A percentile compares a stretch with the other conserved stretches of the same genome.
phyloP scores from a whole-genome alignment of 2,113 vertebrate genomes.

The Brachionichthys hirsutus region DNA sequence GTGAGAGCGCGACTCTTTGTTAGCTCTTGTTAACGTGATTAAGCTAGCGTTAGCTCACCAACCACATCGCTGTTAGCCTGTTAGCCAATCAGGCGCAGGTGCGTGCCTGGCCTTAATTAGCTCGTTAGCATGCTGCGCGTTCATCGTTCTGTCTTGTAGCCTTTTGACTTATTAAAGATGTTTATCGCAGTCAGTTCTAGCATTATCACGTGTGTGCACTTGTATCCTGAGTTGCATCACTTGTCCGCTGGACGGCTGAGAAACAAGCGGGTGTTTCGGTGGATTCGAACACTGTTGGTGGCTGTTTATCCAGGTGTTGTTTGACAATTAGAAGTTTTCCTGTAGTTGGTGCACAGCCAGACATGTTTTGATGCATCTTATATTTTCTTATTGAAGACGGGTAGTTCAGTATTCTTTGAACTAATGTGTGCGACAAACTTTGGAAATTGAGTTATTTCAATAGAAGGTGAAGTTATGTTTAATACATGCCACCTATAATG shows the following conservation, averaged over 20 bases:
- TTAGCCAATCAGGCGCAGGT: slow-evolving; percentile 48
- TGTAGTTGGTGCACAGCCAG: background rate
- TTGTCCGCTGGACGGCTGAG: no score
- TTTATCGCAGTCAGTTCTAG: background rate
- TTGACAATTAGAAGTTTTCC: accelerated
- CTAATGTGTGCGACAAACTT: no score
- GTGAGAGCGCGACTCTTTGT: slow-evolving; percentile 57
- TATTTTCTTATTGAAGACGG: no score
- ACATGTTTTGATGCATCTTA: no score
- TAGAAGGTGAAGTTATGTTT: no score
- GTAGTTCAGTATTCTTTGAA: no score
- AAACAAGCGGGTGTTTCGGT: slow-evolving; percentile 4
- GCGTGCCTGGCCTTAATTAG: slow-evolving; percentile 25
- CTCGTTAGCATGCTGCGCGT: slow-evolving; percentile 24
- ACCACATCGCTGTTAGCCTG: slow-evolving; percentile 51
- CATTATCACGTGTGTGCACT: background rate
- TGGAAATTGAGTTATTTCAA: no score
- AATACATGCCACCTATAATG: no score
- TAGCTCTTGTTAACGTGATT: slow-evolving; percentile 63
- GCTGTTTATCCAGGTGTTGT: background rate
- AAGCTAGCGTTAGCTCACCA: slow-evolving; percentile 58
- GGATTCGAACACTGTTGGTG: background rate
- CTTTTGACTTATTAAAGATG: background rate
- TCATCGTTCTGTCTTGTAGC: background rate
- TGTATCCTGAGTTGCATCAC: background rate